Evolutionary conservation across 2,797 vertebrate genomes (phyloP), one percentile per base, ranked within the genome.

Genomic region (Sebastes minor): DNA sequence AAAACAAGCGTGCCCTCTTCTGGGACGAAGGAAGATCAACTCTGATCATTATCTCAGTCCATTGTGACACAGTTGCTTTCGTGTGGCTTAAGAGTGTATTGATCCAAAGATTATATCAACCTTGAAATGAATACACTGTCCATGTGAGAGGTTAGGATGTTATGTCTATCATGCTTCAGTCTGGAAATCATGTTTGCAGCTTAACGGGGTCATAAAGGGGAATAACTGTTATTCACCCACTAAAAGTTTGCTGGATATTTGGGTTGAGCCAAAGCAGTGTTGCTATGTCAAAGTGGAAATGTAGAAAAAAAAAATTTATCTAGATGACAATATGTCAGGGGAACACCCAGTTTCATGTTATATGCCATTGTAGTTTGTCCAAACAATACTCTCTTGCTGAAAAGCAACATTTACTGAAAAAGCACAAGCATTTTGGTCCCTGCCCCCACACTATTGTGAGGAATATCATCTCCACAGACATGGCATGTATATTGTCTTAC

Each of bases 91-190:
- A 71, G 69, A 62, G 53, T 8, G 13, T 25, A 78, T 86, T 13
- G 84, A 86, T 81, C 42, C 59, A 33, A 18, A 81, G 71, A 86
- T 86, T 38, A 80, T 68, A 84, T 78, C 79, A 74, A 78, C 60
- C 71, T 70, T 38, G 64, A 81, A 38, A 78, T 76, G 30, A 62
- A 76, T 49, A 66, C 32, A 18, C 32, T 32, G 59, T 71, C n/a
- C 16, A 64, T 22, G 42, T 28, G 56, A 57, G 14, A 27, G 68
- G 8, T 60, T 11, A 25, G 59, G 57, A 5, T 32, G 46, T 10
- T 22, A 2, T 55, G 9, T 55, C 32, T 23, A 10, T 32, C 8
- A 38, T 2, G 57, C 52, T 65, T 52, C 27, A 20, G 22, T 25
- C 53, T 32, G 28, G 55, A 53, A 73, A 56, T 64, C 35, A 53